Evolutionary conservation across 2,888 invertebrate species (phyloP).

Genomic region (Timema cristinae): DNA sequence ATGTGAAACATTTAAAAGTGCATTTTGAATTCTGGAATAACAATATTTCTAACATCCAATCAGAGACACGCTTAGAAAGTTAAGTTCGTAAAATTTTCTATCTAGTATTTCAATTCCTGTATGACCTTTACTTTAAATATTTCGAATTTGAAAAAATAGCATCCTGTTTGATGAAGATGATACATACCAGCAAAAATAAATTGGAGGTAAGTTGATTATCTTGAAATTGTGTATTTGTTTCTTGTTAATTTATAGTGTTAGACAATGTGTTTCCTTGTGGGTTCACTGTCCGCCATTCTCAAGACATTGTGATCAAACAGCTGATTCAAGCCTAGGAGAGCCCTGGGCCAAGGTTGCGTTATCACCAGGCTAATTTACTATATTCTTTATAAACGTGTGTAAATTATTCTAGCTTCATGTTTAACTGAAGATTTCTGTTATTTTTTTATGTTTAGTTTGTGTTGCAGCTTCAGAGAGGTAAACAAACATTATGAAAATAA

Average conservation of each 20-base stretch:
- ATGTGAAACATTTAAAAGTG: too few relatives aligned
- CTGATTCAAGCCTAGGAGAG: slow-evolving; percentile 27
- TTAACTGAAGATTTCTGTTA: not conserved
- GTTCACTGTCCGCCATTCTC: slow-evolving; percentile 23
- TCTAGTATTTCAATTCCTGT: slow-evolving; percentile 27
- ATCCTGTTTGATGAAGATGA: slow-evolving; percentile 28
- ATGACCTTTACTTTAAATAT: slow-evolving; percentile 24
- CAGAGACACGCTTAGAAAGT: slow-evolving; percentile 26
- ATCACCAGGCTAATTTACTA: not conserved
- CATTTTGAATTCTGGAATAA: too few relatives aligned
- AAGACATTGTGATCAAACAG: slow-evolving; percentile 26
- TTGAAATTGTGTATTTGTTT: not conserved
- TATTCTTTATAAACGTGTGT: not conserved
- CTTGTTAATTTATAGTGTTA: not conserved
- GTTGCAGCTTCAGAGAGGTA: slow-evolving; percentile 29
- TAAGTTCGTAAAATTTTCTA: slow-evolving; percentile 24
- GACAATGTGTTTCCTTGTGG: slow-evolving; percentile 7
- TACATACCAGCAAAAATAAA: slow-evolving; percentile 32
- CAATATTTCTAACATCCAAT: slow-evolving; percentile 18
- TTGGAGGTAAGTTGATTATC: slow-evolving; percentile 30
- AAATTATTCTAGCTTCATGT: not conserved
- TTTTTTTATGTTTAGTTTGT: slow-evolving; percentile 8
- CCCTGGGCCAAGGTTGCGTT: slow-evolving; percentile 26
- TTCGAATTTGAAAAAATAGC: slow-evolving; percentile 21
- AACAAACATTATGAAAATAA: slow-evolving; percentile 11